A percentile compares a stretch with the other conserved stretches of the same genome.
Evolutionary conservation across 2,888 invertebrate genomes (phyloP).

Genomic region (Dorcus hopei): DNA sequence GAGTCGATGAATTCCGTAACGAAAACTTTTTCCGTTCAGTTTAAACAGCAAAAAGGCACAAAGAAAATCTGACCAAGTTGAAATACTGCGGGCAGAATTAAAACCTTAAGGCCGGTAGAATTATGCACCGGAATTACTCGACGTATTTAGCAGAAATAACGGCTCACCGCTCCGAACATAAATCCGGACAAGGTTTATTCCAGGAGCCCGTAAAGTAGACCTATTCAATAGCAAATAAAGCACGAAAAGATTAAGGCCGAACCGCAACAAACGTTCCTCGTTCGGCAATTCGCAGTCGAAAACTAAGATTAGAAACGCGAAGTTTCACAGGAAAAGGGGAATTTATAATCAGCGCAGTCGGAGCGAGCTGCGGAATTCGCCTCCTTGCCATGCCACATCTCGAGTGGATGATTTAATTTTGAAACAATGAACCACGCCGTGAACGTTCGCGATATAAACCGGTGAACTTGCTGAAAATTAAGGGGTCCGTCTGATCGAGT

Average conservation of each 20-base stretch:
- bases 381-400: slow-evolving; percentile 3
- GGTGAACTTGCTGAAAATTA: background rate
- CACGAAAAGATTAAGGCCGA: slow-evolving; percentile 10
- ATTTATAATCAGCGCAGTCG: slow-evolving; percentile 12
- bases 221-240: slow-evolving; percentile 2
- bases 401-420: slow-evolving; percentile 15
- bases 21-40: too few species aligned
- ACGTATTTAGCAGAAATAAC: too few species aligned
- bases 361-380: slow-evolving; percentile 8
- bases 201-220: background rate
- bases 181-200: too few species aligned
- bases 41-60: too few species aligned
- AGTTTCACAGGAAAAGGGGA: slow-evolving; percentile 3
- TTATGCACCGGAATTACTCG: too few species aligned
- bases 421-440: slow-evolving; percentile 7
- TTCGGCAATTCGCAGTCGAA: slow-evolving; percentile 11
- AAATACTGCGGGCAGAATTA: too few species aligned
- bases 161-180: too few species aligned
- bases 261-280: slow-evolving; percentile 7
- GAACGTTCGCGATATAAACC: background rate
- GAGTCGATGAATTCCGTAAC: too few species aligned
- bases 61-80: too few species aligned
- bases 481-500: too few species aligned
- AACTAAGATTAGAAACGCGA: slow-evolving; percentile 13
- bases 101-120: too few species aligned